Conservation (phyloP, 2,797 vertebrate species). For the Staurois parvus region DNA sequence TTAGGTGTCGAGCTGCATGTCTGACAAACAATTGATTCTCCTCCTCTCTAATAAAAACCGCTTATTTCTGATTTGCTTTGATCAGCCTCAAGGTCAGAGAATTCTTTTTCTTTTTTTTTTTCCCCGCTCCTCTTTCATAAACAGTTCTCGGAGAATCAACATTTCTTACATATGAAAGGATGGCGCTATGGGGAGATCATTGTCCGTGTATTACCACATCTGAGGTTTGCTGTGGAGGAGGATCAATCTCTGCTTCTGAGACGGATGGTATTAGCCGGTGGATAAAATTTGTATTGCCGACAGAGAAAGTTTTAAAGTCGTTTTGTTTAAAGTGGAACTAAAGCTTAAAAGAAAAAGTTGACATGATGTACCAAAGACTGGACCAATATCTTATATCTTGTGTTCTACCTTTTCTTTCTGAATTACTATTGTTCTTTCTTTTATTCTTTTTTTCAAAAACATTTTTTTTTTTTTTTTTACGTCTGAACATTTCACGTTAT, state of each 20-base stretch:
- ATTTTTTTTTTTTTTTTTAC: no score
- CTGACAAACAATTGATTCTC: constrained; percentile 48
- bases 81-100: constrained; percentile 44
- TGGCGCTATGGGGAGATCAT: constrained; percentile 16
- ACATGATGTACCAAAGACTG: not conserved
- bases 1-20: constrained; percentile 31
- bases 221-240: constrained; percentile 12
- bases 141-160: constrained; percentile 15
- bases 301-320: constrained; percentile 4
- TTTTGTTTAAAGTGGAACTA: constrained; percentile 28
- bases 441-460: no score
- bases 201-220: constrained; percentile 46
- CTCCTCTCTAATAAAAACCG: constrained; percentile 37
- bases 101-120: constrained; percentile 9
- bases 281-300: constrained; percentile 31
- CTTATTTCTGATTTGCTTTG: constrained; percentile 47
- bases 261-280: not conserved
- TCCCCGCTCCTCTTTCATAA: not conserved
- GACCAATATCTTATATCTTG: not conserved
- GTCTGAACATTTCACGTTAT: no score
- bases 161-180: constrained; percentile 41
- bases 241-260: constrained; percentile 31
- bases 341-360: not conserved
- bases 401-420: not conserved
- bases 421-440: not conserved